phyloP scores from a whole-genome alignment of 2,888 invertebrate species.

The Malacosoma neustria region DNA sequence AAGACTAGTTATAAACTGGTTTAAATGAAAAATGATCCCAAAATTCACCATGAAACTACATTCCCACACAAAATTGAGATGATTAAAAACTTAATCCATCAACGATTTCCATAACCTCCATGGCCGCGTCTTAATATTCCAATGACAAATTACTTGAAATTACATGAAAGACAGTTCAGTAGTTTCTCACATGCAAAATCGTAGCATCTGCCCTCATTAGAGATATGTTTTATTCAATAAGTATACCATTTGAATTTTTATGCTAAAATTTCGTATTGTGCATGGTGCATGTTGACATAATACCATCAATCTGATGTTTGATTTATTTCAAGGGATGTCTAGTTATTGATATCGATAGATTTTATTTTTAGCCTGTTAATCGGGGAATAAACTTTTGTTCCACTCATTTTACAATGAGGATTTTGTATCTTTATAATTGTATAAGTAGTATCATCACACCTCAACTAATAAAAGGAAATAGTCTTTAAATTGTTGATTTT shows the following conservation, averaged over 20 bases:
- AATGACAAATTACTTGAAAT: constrained; percentile 55
- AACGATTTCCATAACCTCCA: constrained; percentile 36
- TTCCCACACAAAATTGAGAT: constrained; percentile 17
- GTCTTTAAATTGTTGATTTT: too few species aligned
- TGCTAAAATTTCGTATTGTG: constrained; percentile 58
- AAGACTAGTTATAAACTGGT: neutral
- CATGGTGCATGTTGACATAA: constrained; percentile 69
- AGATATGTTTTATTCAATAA: constrained; percentile 59
- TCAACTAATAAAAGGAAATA: too few species aligned
- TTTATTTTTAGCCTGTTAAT: too few species aligned
- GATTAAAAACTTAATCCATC: constrained; percentile 42
- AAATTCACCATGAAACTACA: neutral
- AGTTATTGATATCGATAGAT: constrained; percentile 21
- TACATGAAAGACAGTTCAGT: constrained; percentile 7
- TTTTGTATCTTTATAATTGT: too few species aligned
- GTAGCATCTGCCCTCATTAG: constrained; percentile 45
- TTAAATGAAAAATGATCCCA: neutral
- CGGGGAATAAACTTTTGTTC: too few species aligned
- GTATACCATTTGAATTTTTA: constrained; percentile 59
- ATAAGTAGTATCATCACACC: too few species aligned
- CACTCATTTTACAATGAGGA: too few species aligned
- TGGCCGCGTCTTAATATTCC: constrained; percentile 33
- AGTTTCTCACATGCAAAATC: constrained; percentile 49
- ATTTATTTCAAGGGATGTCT: constrained; percentile 40
- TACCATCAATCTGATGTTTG: constrained; percentile 67